Conservation (phyloP, 1,140 invertebrate species). For the Plectrocnemia conspersa region DNA sequence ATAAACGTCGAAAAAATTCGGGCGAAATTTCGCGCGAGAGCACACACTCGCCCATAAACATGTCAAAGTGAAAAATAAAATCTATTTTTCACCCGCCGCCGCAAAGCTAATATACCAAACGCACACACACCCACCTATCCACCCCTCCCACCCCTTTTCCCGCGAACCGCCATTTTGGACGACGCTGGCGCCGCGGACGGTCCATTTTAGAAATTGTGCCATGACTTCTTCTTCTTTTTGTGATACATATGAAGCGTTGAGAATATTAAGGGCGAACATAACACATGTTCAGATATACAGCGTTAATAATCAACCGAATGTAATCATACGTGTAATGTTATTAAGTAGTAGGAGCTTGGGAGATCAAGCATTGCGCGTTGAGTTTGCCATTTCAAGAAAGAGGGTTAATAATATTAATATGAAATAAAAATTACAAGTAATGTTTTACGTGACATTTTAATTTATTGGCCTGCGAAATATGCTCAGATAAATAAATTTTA, state of each 20-base stretch:
- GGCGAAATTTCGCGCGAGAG: slow-evolving; percentile 19
- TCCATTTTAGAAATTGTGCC: too few species aligned
- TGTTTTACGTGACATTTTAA: too few species aligned
- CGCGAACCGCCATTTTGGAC: background rate
- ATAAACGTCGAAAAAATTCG: slow-evolving; percentile 28
- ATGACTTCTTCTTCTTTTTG: background rate
- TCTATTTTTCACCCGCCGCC: slow-evolving; percentile 27
- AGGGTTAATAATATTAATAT: too few species aligned
- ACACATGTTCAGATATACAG: slow-evolving; percentile 18
- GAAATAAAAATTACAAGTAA: too few species aligned
- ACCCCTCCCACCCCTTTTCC: background rate
- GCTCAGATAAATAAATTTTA: too few species aligned
- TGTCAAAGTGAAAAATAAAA: slow-evolving; percentile 31
- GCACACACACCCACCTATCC: too few species aligned
- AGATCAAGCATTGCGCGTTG: too few species aligned
- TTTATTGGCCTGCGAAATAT: too few species aligned
- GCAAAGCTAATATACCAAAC: slow-evolving; percentile 23
- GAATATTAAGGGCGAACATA: background rate
- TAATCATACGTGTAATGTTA: slow-evolving; percentile 18
- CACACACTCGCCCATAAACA: slow-evolving; percentile 25
- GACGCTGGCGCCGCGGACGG: too few species aligned
- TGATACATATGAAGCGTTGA: background rate
- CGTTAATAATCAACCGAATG: too few species aligned
- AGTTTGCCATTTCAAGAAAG: too few species aligned
- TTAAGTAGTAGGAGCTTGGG: background rate